Evolutionary conservation across 2,888 invertebrate species (phyloP).

Genomic region (Papilio protenor): DNA sequence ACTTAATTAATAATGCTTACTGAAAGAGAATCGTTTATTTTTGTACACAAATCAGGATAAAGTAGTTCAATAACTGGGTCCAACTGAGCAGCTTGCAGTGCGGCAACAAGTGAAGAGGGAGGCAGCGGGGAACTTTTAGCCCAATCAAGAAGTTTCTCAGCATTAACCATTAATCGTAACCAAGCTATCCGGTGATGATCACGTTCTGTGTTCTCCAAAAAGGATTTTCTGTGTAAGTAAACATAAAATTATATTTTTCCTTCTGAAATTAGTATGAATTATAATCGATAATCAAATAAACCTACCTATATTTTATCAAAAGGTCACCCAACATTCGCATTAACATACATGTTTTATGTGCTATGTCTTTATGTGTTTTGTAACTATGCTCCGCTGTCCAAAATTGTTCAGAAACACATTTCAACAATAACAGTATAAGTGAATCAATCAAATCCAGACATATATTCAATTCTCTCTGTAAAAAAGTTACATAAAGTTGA

Average conservation of each 20-base stretch:
- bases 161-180: conserved; percentile 63
- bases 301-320: conserved; percentile 81
- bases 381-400: conserved; percentile 80
- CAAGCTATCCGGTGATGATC: conserved; percentile 66
- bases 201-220: conserved; percentile 57
- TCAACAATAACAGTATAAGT: conserved; percentile 78
- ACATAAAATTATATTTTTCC: neutral
- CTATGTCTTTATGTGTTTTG: conserved; percentile 75
- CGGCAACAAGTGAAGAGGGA: conserved; percentile 62
- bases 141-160: conserved; percentile 65
- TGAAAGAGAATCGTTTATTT: conserved; percentile 60
- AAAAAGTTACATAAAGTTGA: conserved; percentile 44
- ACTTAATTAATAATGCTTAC: conserved; percentile 50
- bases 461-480: conserved; percentile 80
- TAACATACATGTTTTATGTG: conserved; percentile 81
- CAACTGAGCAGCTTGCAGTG: conserved; percentile 67
- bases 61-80: conserved; percentile 71
- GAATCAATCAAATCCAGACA: conserved; percentile 77
- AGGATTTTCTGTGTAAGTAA: conserved; percentile 63
- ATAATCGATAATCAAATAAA: conserved; percentile 29
- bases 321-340: conserved; percentile 85
- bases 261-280: neutral
- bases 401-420: conserved; percentile 81
- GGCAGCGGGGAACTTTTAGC: conserved; percentile 66
- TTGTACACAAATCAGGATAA: conserved; percentile 63